Evolutionary conservation across 2,888 invertebrate genomes (phyloP).

Genomic region (Drosophila diplacantha): DNA sequence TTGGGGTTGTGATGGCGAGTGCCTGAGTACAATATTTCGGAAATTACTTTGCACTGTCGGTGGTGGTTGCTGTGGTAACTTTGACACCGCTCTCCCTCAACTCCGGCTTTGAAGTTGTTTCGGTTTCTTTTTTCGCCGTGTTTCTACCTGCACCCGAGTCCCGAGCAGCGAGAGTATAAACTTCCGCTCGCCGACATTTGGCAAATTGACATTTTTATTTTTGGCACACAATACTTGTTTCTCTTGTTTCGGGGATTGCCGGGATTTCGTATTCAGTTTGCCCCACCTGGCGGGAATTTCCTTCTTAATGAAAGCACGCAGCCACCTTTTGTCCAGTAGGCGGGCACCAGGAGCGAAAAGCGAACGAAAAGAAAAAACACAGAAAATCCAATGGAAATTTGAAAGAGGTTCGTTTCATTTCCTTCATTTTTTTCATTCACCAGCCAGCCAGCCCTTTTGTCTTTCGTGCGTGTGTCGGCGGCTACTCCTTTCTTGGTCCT

Average conservation of each 20-base stretch:
- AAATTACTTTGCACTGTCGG: slow-evolving; percentile 66
- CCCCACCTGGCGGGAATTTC: slow-evolving; percentile 20
- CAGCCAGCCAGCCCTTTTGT: slow-evolving; percentile 45
- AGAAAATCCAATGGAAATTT: slow-evolving; percentile 38
- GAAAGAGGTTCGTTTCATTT: slow-evolving; percentile 32
- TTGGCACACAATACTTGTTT: slow-evolving; percentile 54
- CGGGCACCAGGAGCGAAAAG: not conserved
- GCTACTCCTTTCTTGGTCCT: slow-evolving; percentile 42
- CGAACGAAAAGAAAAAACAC: slow-evolving; percentile 14
- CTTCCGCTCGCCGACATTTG: slow-evolving; percentile 60
- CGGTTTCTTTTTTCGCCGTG: slow-evolving; percentile 12
- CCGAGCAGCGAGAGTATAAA: slow-evolving; percentile 14
- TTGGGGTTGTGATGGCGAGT: slow-evolving; percentile 24
- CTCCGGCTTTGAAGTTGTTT: slow-evolving; percentile 54
- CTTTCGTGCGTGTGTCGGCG: slow-evolving; percentile 48
- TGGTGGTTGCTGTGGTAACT: slow-evolving; percentile 62
- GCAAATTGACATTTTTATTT: slow-evolving; percentile 70
- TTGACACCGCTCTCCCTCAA: slow-evolving; percentile 49
- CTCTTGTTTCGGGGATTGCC: slow-evolving; percentile 31
- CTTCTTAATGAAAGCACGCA: slow-evolving; percentile 36
- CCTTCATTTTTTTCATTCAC: slow-evolving; percentile 15
- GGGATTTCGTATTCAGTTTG: slow-evolving; percentile 23
- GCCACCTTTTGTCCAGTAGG: slow-evolving; percentile 34
- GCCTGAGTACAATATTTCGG: slow-evolving; percentile 55
- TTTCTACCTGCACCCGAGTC: slow-evolving; percentile 46